A percentile compares a stretch with the other conserved stretches of the same genome.
Evolutionary conservation across 2,113 vertebrate genomes (phyloP).

Genomic region (Progne subis): DNA sequence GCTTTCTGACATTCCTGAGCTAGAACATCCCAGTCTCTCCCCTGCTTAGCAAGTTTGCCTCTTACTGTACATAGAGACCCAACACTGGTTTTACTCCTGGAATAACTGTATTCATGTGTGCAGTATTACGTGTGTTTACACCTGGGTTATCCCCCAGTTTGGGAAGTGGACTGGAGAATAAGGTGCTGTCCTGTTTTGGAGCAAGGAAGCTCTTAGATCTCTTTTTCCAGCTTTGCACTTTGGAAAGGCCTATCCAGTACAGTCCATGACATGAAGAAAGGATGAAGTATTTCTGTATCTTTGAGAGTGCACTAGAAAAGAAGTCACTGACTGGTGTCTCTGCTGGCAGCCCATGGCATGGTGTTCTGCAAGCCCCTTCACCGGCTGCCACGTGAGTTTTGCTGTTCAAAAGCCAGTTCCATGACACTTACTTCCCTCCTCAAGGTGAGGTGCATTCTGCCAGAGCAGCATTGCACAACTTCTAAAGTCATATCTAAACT

Average conservation of each 20-base stretch:
- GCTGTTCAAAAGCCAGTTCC: background rate
- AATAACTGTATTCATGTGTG: background rate
- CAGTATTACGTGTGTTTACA: background rate
- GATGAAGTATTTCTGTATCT: background rate
- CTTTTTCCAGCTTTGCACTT: background rate
- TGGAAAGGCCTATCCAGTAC: background rate
- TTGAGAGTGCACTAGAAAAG: background rate
- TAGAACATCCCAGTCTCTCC: background rate
- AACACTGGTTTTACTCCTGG: background rate
- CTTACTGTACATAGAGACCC: background rate
- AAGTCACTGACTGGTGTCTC: background rate
- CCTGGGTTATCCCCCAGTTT: background rate
- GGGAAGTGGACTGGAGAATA: background rate
- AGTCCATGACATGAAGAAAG: background rate
- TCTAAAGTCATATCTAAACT: background rate
- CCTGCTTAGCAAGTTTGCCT: background rate
- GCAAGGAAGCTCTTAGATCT: background rate
- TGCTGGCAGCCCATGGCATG: accelerated
- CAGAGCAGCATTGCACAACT: background rate
- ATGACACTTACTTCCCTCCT: background rate
- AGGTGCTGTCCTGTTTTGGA: background rate
- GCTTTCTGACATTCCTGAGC: background rate
- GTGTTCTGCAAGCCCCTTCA: background rate
- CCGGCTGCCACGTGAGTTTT: accelerated
- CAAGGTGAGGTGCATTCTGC: background rate